Evolutionary conservation across 1,140 invertebrate species (phyloP), one percentile per base, ranked within the genome.

Genomic region (Diachasmimorpha longicaudata): DNA sequence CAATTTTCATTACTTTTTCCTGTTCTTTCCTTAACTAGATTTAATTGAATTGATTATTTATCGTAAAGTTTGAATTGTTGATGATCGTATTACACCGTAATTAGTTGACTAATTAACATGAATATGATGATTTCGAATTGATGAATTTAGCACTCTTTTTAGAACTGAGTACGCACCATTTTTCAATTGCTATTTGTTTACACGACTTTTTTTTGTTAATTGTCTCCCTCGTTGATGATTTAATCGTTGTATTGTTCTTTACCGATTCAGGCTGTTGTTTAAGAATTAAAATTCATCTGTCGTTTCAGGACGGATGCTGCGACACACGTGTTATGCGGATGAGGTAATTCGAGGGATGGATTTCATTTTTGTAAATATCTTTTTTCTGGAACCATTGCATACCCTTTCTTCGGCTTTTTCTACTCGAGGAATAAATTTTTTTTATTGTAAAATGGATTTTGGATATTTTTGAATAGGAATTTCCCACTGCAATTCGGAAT

Each of bases 111-210:
- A 67, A 36, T 36, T 31, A 67, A 67, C 11, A 23, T 67, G 63
- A 14, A 25, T 6, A 21, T 37, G 6, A 67, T 67, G 6, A 31
- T 67, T 37, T 8, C 16, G 37, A 31, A 72, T 71, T 23, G 16
- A 75, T 70, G 52, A 36, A 46, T 58, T 76, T 71, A 76, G 74
- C 55, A 76, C 69, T 71, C 58, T 66, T 71, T 74, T 66, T 67
- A 63, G 48, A 77, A 36, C 39, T 67, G 44, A 69, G 70, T 77
- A 74, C 71, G 76, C 76, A 77, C 76, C 76, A 77, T 70, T 74
- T 74, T 70, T 55, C 42, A 70, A 48, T 74, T 21, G 72, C 76
- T 77, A 72, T 42, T 63, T 70, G 63, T 63, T n/a, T 70, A 72
- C 39, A 70, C 55, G 21, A 72, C 67, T 66, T 72, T 76, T 72